Evolutionary conservation across 2,888 invertebrate genomes (phyloP), one percentile per base, ranked within the genome.

Genomic region (Leucophenga maculata): DNA sequence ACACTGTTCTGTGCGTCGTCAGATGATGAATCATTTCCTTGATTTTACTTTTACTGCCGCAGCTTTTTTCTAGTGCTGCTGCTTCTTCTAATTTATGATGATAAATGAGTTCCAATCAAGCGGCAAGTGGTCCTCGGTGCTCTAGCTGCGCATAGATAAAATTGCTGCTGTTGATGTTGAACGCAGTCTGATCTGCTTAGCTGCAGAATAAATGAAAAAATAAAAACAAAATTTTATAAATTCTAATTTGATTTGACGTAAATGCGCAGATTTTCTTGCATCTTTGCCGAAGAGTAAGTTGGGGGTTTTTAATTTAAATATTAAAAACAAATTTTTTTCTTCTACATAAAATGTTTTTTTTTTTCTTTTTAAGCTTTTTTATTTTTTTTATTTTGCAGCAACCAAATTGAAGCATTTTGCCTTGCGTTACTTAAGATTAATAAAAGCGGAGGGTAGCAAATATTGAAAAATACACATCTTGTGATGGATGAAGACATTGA

Each of bases 61-160:
- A n/a, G n/a, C 70, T 50, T 74, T 59, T 32, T 32, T 32, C 62
- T 75, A 8, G 6, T 16, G 6, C 14, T 16, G n/a, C n/a, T 50
- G 50, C 16, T 50, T 3, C 16, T 50, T 71, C 75, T 84, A 81
- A 81, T 81, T 81, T 81, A 81, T 82, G 80, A 81, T 84, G 84
- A 81, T 81, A 81, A 81, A 81, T 81, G 80, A 81, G 84, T 84
- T 81, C 84, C 80, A 80, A 80, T 80, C 80, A 80, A 82, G 84
- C 83, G 81, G 80, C 80, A 78, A 81, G 83, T 84, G 83, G 80
- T 20, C 22, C 4, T 9, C 14, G 26, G 11, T 57, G 11, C 9
- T 54, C 75, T 75, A 75, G 73, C 74, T 75, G n/a, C 32, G 20
- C 20, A 6, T 59, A 59, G 6, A 31, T 31, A 44, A 22, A 20